Percentiles rank a stretch among this genome's conserved stretches.
These are phyloP conservation scores for Ptilodon capucinus DNA, from an alignment of 2,888 invertebrate genomes.

Conservation along the genomic window DNA sequence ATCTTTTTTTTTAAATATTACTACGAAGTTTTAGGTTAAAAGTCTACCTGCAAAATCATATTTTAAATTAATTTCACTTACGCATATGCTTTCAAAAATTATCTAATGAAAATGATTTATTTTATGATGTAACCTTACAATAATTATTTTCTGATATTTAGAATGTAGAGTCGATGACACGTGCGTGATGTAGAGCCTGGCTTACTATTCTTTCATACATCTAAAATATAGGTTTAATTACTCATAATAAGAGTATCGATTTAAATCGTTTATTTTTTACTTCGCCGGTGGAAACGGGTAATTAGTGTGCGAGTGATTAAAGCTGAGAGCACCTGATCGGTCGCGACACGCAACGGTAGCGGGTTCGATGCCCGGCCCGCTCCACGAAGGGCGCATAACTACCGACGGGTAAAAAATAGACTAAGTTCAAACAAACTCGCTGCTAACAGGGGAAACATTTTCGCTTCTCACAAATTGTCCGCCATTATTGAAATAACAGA, in stretches of 20 bases:
- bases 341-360: slow-evolving; percentile 53
- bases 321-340: slow-evolving; percentile 52
- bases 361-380: slow-evolving; percentile 51
- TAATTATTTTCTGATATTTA: no score
- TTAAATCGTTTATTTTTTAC: slow-evolving; percentile 21
- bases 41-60: no score
- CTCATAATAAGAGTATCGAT: slow-evolving; percentile 12
- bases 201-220: no score
- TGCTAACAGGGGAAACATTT: slow-evolving; percentile 24
- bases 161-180: no score
- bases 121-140: no score
- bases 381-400: slow-evolving; percentile 47
- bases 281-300: slow-evolving; percentile 39
- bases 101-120: no score
- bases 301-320: slow-evolving; percentile 62
- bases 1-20: no score
- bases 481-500: slow-evolving; percentile 31
- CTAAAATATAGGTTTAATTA: slow-evolving; percentile 4
- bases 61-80: no score
- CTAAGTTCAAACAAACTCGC: slow-evolving; percentile 37
- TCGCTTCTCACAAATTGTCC: slow-evolving; percentile 18
- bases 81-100: no score
- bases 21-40: no score
- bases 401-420: slow-evolving; percentile 25
- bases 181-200: no score